Conservation (phyloP, 1,140 invertebrate genomes). For the Atta colombica region DNA sequence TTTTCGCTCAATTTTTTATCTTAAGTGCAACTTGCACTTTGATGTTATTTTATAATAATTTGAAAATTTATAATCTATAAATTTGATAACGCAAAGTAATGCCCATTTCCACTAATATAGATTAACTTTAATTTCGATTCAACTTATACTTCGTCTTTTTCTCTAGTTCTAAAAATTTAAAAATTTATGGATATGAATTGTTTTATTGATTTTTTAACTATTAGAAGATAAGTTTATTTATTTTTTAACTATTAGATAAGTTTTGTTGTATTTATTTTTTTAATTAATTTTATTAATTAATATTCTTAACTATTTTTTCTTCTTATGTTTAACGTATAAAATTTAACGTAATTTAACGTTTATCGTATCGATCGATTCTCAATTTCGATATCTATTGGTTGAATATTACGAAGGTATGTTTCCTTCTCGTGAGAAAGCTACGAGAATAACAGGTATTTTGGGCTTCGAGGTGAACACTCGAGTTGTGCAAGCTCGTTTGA, state of each 20-base stretch:
- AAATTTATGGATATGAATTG: no score
- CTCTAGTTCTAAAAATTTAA: no score
- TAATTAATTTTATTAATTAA: not conserved
- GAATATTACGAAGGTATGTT: not conserved
- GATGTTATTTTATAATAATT: not conserved
- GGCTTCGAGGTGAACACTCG: constrained; percentile 38
- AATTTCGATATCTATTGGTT: not conserved
- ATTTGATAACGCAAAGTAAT: not conserved
- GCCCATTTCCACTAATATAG: no score
- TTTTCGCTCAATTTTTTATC: not conserved
- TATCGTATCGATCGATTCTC: not conserved
- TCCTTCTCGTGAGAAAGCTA: not conserved
- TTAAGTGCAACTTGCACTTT: not conserved
- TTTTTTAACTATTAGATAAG: constrained; percentile 7
- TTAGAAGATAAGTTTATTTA: not conserved
- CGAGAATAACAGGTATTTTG: constrained; percentile 34
- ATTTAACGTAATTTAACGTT: no score
- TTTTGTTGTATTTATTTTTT: not conserved
- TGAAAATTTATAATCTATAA: not conserved
- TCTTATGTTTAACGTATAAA: not conserved
- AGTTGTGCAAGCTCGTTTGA: constrained; percentile 60
- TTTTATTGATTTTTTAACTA: no score
- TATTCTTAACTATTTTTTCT: not conserved
- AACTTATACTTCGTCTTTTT: no score
- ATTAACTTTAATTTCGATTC: no score